These are phyloP conservation scores for Oncorhynchus tshawytscha DNA, from an alignment of 2,113 vertebrate genomes.

Conservation along the genomic window DNA sequence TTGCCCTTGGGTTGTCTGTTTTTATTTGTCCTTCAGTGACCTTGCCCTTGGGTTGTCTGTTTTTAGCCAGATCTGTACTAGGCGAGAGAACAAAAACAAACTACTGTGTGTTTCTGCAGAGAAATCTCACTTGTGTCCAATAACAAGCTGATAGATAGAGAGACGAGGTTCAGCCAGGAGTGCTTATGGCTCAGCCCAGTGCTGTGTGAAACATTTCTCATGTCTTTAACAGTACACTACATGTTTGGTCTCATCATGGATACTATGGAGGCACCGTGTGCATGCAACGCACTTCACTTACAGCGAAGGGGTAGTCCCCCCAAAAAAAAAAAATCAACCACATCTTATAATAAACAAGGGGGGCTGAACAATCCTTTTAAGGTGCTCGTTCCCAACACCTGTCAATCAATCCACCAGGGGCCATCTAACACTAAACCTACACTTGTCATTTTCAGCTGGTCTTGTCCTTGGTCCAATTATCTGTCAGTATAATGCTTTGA, in stretches of 20 bases:
- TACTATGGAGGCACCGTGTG: no score
- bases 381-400: no score
- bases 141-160: background rate
- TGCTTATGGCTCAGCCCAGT: background rate
- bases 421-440: background rate
- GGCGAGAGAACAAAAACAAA: constrained; percentile 28
- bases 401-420: no score
- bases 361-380: no score
- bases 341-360: no score
- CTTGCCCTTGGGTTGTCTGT: constrained; percentile 53
- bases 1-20: constrained; percentile 64
- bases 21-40: no score
- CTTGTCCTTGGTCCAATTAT: no score
- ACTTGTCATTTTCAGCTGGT: background rate
- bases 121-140: constrained; percentile 15
- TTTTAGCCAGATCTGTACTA: constrained; percentile 54
- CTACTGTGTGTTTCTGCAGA: constrained; percentile 13
- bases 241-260: background rate
- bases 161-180: background rate
- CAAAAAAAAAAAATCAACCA: no score
- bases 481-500: no score
- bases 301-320: no score
- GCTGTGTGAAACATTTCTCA: background rate
- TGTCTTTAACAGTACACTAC: background rate
- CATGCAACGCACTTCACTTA: no score